Base-by-base conservation (phyloP, 2,888 invertebrate genomes). In the Himalopsyche japonica region DNA sequence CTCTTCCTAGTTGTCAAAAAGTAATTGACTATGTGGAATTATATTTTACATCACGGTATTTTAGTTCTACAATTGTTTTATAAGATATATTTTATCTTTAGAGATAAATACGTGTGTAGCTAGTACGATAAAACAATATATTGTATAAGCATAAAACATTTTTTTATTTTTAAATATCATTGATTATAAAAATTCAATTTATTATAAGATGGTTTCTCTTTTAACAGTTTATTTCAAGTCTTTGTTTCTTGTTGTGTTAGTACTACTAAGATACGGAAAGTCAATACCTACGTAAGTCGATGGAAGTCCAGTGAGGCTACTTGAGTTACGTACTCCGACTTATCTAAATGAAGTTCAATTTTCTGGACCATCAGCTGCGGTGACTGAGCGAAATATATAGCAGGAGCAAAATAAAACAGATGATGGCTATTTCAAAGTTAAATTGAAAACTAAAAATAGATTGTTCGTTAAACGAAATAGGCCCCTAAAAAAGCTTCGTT, bases 261-360 rank as follows among this genome's bases (percentile, higher is more conserved):
- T 57, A n/a, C 20, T 7, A 57, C 20, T 24, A 57, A 57, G 57
- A 57, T 57, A n/a, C 2, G 10, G 20, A 5, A 57, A 7, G 24
- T 57, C 20, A 18, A 49, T 49, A 49, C 12, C 49, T 49, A 57
- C 57, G 1, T 57, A 20, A 7, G 57, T 20, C 57, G 20, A 15
- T n/a, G 24, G 57, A 49, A 57, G 57, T 57, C 57, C 57, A 20
- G 57, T 76, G 76, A 82, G 34, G 82, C 24, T 78, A 70, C 82
- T 76, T 79, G 81, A 82, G 79, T 82, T 82, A 84, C 84, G 84
- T 80, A 76, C 48, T 27, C 79, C 82, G 76, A 84, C 84, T 82
- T 84, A 84, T 84, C 84, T 84, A 82, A 84, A 84, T 84, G 82
- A 84, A 84, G 82, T 82, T 79, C 84, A 84, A 84, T 84, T 84